Percentiles rank a stretch among this genome's conserved stretches.
Conservation (phyloP, 35 echinoderm and acorn worm genomes). For the Ptychodera flava region DNA sequence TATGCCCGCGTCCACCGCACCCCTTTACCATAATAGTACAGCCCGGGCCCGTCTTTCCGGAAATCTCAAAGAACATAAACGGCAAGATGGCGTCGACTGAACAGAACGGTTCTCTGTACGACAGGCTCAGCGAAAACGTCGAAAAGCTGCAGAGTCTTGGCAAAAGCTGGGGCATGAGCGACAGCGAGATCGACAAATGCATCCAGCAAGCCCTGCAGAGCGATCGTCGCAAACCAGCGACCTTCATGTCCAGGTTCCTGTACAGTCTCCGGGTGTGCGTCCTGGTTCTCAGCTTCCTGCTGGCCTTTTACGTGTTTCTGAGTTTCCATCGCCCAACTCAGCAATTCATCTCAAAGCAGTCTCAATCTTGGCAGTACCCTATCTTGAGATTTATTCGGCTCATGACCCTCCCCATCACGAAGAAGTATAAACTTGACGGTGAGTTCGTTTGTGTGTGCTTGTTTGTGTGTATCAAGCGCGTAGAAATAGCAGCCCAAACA, state of each 20-base stretch:
- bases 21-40: too few relatives aligned
- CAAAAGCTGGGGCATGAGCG: constrained; percentile 30
- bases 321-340: constrained; percentile 17
- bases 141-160: constrained; percentile 28
- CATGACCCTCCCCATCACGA: constrained; percentile 11
- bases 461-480: too few relatives aligned
- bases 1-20: too few relatives aligned
- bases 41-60: too few relatives aligned
- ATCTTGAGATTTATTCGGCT: constrained; percentile 19
- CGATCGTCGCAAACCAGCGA: background rate
- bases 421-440: constrained; percentile 22
- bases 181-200: constrained; percentile 23
- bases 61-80: too few relatives aligned
- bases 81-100: constrained; percentile 18
- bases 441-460: too few relatives aligned
- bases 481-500: too few relatives aligned
- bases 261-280: background rate
- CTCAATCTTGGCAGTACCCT: constrained; percentile 17
- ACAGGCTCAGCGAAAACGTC: constrained; percentile 15
- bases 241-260: background rate
- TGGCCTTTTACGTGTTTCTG: constrained; percentile 4
- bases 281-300: constrained; percentile 6
- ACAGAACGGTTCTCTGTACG: constrained; percentile 22
- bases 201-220: constrained; percentile 6
- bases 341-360: constrained; percentile 16